Conservation (phyloP, 2,888 invertebrate species). For the Polydrusus tereticollis region DNA sequence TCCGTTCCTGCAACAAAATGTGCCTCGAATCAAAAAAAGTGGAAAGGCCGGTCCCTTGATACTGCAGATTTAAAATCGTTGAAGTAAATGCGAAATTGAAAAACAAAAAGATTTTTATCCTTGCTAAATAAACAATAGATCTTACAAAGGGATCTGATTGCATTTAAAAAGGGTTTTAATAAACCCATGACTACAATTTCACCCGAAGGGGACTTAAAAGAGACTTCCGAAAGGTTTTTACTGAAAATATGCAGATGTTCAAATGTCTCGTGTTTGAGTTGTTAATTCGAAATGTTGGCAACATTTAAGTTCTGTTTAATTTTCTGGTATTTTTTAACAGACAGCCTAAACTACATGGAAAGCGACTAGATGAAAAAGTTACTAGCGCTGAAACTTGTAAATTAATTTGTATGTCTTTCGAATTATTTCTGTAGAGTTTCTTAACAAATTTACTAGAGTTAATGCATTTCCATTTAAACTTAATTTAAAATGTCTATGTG, state of each 20-base stretch:
- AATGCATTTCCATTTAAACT: slow-evolving; percentile 30
- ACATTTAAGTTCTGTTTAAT: slow-evolving; percentile 37
- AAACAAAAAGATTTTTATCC: not conserved
- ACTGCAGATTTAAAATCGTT: no score
- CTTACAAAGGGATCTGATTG: not conserved
- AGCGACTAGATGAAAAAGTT: slow-evolving; percentile 45
- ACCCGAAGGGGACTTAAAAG: not conserved
- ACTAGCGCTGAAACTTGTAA: slow-evolving; percentile 33
- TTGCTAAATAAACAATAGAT: not conserved
- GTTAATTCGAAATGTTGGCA: slow-evolving; percentile 30
- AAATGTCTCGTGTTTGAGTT: slow-evolving; percentile 34
- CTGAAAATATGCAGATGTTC: slow-evolving; percentile 30
- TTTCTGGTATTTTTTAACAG: slow-evolving; percentile 40
- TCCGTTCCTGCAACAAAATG: no score
- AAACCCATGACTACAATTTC: not conserved
- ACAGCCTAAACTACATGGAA: slow-evolving; percentile 28
- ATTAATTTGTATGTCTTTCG: slow-evolving; percentile 47
- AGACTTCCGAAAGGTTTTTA: not conserved
- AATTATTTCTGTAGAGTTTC: slow-evolving; percentile 40
- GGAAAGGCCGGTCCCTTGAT: no score
- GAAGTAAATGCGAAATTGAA: not conserved
- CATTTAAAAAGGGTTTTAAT: not conserved
- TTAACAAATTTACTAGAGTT: slow-evolving; percentile 37
- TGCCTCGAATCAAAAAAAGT: no score
- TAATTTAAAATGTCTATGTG: slow-evolving; percentile 34